Base-by-base conservation (phyloP, 2,113 vertebrate species). In the Odocoileus hemionus region DNA sequence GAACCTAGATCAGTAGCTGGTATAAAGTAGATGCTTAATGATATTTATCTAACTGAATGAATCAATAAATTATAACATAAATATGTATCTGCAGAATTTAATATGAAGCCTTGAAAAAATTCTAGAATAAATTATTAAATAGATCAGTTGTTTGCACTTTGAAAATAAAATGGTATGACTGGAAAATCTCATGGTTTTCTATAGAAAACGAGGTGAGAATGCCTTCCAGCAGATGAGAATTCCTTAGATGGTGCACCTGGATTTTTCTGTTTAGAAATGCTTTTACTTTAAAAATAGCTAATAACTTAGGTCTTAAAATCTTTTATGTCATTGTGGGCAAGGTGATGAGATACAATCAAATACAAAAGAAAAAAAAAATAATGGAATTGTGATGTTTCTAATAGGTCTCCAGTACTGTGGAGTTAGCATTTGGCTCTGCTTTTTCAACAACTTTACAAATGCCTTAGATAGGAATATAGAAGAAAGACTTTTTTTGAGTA, bases 101-200 rank as follows among this genome's bases (percentile, higher is more conserved):
- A 85, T 47, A 78, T 61, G 64, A 47, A 91, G 2, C 14, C 9
- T 45, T 87, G 8, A 7, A 93, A 95, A 13, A 92, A 80, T 96
- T 94, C 19, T 4, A 61, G 12, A 93, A 89, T 89, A 80, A 92
- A 85, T 92, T 95, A 89, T 95, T 95, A 39, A 96, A 21, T 52
- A 83, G n/a, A 47, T 70, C 57, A 74, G 86, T 96, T 85, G 19
- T 85, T 88, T 55, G 52, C 23, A 95, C 47, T 95, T 96, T 70
- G 83, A 86, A 97, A 96, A 89, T 94, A 86, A 96, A 93, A 52
- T 96, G 26, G 9, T 74, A 58, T 95, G 89, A 93, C n/a, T 50
- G 82, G 33, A 91, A 83, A 43, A 23, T 30, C 45, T 74, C n/a
- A 36, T 39, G 52, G 13, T 94, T 87, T 88, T 87, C 26, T 25